A percentile compares a stretch with the other conserved stretches of the same genome.
Evolutionary conservation across 1,140 invertebrate genomes (phyloP).

Genomic region (Drosophila funebris): DNA sequence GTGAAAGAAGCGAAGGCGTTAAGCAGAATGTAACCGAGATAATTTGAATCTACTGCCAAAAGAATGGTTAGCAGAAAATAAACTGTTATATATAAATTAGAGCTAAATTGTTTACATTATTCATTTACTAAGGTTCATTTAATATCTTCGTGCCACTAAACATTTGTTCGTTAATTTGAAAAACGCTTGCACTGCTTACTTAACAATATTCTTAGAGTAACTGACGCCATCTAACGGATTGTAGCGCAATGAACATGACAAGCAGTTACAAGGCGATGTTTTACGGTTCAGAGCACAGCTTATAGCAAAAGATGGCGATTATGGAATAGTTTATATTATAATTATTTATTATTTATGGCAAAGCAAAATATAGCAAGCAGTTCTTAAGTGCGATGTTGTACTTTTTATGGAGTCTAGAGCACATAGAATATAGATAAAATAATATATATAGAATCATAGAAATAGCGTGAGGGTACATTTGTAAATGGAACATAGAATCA

Average conservation of each 20-base stretch:
- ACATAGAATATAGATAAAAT: neutral
- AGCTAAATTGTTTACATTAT: too few species aligned
- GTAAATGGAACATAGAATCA: neutral
- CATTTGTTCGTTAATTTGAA: too few species aligned
- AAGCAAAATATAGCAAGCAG: neutral
- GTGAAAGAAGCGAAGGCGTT: neutral
- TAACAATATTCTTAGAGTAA: neutral
- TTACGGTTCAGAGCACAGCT: neutral
- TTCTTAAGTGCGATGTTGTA: neutral
- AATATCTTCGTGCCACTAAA: too few species aligned
- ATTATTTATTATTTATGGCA: too few species aligned
- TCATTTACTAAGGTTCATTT: too few species aligned
- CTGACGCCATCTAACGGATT: neutral
- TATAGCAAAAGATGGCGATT: neutral
- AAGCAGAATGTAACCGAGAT: neutral
- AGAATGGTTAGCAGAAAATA: neutral
- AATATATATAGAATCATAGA: neutral
- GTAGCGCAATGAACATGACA: neutral
- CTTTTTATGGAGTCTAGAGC: neutral
- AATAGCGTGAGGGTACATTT: too few species aligned
- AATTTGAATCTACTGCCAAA: too few species aligned
- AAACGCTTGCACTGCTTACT: too few species aligned
- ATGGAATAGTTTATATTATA: too few species aligned
- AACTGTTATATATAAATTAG: too few species aligned
- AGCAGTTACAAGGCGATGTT: neutral